Percentiles rank a stretch among this genome's conserved stretches.
Evolutionary conservation across 2,888 invertebrate genomes (phyloP).

Genomic region (Xanthia icteritia): DNA sequence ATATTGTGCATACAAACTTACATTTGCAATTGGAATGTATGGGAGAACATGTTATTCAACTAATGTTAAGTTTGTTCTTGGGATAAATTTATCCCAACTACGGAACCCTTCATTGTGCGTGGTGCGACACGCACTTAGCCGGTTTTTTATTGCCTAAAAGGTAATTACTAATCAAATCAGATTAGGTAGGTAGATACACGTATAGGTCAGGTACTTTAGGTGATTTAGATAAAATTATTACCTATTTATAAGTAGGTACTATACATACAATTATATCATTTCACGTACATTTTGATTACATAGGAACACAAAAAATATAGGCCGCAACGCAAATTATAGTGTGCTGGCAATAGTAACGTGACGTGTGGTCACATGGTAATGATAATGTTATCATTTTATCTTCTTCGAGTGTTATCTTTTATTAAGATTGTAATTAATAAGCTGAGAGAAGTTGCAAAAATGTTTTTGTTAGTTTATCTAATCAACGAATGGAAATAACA

Average conservation of each 20-base stretch:
- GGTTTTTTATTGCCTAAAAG: background rate
- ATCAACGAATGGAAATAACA: constrained; percentile 18
- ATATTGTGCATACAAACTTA: no score
- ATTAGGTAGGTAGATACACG: background rate
- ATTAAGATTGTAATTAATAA: constrained; percentile 17
- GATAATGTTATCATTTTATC: constrained; percentile 35
- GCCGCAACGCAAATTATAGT: constrained; percentile 5
- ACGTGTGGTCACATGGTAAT: constrained; percentile 12
- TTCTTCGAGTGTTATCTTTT: background rate
- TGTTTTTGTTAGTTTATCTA: constrained; percentile 25
- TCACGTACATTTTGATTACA: background rate
- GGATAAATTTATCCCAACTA: no score
- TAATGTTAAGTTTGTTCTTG: no score
- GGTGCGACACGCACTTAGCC: no score
- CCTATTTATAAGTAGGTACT: background rate
- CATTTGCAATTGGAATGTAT: no score
- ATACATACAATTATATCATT: background rate
- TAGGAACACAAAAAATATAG: background rate
- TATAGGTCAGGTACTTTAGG: background rate
- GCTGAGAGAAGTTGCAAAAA: constrained; percentile 1
- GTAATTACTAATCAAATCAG: background rate
- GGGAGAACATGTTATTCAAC: no score
- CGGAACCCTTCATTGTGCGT: no score
- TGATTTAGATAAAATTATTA: background rate
- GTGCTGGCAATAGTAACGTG: background rate